A percentile compares a stretch with the other conserved stretches of the same genome.
Evolutionary conservation across 2,797 vertebrate species (phyloP).

Genomic region (Pangasius macronema): DNA sequence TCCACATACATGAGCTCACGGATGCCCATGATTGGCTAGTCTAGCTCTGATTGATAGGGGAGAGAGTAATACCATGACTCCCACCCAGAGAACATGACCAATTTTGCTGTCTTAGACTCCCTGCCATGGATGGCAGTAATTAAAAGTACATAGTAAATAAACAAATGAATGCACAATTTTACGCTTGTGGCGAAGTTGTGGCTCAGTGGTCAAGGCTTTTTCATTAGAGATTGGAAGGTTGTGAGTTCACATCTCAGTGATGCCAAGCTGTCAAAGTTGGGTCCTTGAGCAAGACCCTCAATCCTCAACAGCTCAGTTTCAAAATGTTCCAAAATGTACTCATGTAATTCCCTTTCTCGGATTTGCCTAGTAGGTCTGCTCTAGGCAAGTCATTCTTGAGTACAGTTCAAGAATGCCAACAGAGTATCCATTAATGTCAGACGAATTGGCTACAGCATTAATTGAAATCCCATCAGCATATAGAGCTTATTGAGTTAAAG

Average conservation of each 20-base stretch:
- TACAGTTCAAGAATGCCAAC: background rate
- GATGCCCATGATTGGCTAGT: background rate
- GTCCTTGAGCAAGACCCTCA: background rate
- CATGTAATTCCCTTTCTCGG: background rate
- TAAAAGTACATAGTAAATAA: background rate
- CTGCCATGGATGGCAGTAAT: background rate
- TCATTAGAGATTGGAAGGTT: background rate
- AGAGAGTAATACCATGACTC: background rate
- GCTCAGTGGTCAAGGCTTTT: background rate
- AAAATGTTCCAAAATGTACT: background rate
- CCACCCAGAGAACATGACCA: background rate
- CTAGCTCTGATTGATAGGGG: background rate
- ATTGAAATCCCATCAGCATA: constrained; percentile 3
- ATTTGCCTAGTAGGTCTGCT: background rate
- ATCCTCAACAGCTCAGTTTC: background rate
- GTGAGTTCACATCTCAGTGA: background rate
- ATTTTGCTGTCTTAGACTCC: background rate
- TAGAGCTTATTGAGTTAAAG: background rate
- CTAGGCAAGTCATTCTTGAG: background rate
- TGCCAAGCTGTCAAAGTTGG: background rate
- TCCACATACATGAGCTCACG: background rate
- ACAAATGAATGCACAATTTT: background rate
- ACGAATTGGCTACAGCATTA: background rate
- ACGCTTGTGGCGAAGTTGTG: background rate
- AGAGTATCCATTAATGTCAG: background rate